Base-by-base conservation (phyloP, 2,888 invertebrate genomes). In the Dasysyrphus tricinctus region DNA sequence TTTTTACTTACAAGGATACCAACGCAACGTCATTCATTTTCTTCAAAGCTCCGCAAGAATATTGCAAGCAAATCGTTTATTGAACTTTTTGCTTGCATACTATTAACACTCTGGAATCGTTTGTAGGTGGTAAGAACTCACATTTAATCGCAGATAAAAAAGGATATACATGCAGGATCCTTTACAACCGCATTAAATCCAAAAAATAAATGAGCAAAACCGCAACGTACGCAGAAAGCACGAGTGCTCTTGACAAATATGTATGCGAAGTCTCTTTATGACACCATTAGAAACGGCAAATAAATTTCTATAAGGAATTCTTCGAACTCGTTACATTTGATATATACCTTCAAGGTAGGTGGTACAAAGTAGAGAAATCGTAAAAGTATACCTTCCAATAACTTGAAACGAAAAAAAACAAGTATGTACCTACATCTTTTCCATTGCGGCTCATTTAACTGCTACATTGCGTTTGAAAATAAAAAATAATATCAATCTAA, bases 181-280 rank as follows among this genome's bases (percentile, higher is more conserved):
- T 86, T 86, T 81, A 86, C 78, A 86, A 81, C 81, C 74, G 73
- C 81, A 86, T 81, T 78, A 81, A 86, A 77, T 69, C 47, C 54
- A 32, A 54, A 54, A 29, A 54, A 54, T 54, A 24, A 39, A 61
- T 24, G 24, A 39, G 32, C 39, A 51, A 42, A 77, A 57, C 57
- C 44, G 11, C 61, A 59, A 65, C 39, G 65, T 72, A 85, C 84
- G 73, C 76, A 80, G 56, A 29, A 73, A 44, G 73, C 65, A 80
- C 54, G 80, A 76, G 80, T 80, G 76, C 67, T 80, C 49, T 49
- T 39, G 54, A 54, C 67, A 85, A 80, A 80, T 80, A 80, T 51
- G 24, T 24, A 24, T 24, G 61, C 56, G 51, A 80, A 73, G 77
- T 74, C 77, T 61, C 67, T 85, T 81, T 81, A 85, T 70, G 85